Percentiles rank a stretch among this genome's conserved stretches.
Conservation (phyloP, 2,113 vertebrate species). For the Otolemur garnettii region DNA sequence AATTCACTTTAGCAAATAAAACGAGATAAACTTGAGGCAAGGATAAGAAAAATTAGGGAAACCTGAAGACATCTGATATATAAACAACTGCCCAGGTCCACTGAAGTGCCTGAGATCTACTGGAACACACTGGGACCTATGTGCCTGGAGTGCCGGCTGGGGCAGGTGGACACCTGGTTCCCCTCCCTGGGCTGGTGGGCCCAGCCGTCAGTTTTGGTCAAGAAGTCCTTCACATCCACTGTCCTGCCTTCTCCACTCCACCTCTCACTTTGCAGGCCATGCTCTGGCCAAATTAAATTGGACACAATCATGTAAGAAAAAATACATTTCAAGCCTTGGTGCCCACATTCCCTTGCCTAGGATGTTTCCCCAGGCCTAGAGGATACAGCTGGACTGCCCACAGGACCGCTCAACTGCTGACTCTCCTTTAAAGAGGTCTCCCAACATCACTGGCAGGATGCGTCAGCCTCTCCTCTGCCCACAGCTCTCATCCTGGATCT, state of each 20-base stretch:
- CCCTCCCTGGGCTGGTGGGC: background rate
- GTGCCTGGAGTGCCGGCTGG: background rate
- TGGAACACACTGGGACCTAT: background rate
- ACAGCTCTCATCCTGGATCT: background rate
- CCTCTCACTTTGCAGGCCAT: background rate
- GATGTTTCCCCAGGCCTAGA: background rate
- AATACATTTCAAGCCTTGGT: background rate
- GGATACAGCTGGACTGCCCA: accelerated
- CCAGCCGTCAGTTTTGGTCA: background rate
- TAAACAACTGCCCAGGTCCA: background rate
- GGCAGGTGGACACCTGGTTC: background rate
- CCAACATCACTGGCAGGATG: background rate
- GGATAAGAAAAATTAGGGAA: background rate
- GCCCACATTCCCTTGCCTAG: background rate
- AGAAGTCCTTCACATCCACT: background rate
- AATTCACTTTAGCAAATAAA: background rate
- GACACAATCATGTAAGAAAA: background rate
- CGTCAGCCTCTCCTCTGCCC: background rate
- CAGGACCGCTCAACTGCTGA: background rate
- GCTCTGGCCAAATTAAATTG: background rate
- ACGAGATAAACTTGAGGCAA: background rate
- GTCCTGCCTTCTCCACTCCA: background rate
- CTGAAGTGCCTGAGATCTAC: background rate
- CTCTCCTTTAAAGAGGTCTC: background rate
- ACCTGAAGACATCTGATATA: background rate